Evolutionary conservation across 1,140 invertebrate genomes (phyloP).

Genomic region (Idris sp.): DNA sequence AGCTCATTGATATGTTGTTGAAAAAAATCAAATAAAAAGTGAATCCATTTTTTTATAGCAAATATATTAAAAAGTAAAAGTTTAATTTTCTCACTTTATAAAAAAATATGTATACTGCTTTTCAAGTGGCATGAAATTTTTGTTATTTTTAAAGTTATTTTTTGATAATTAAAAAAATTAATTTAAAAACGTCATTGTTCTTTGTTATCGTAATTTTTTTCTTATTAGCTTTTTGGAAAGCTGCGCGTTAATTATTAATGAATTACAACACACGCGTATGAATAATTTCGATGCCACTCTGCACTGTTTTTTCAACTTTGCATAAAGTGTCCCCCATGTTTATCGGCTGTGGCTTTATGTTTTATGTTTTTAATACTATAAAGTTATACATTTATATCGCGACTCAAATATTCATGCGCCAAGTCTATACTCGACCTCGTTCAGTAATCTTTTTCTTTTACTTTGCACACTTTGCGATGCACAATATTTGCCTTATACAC

Average conservation of each 20-base stretch:
- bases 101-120: too few species aligned
- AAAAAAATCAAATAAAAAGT: not conserved
- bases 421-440: not conserved
- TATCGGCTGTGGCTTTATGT: slow-evolving; percentile 2
- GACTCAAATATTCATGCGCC: slow-evolving; percentile 15
- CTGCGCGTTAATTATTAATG: slow-evolving; percentile 4
- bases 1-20: not conserved
- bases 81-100: too few species aligned
- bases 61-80: too few species aligned
- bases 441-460: not conserved
- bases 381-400: slow-evolving; percentile 14
- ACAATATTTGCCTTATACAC: too few species aligned
- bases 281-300: slow-evolving; percentile 16
- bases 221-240: too few species aligned
- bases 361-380: slow-evolving; percentile 21
- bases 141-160: too few species aligned
- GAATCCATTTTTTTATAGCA: too few species aligned
- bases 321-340: slow-evolving; percentile 9
- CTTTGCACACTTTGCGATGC: not conserved
- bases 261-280: slow-evolving; percentile 3
- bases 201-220: too few species aligned
- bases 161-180: too few species aligned
- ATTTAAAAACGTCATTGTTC: too few species aligned
- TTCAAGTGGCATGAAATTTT: too few species aligned
- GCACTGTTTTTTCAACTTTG: not conserved